Percentiles rank a stretch among this genome's conserved stretches.
phyloP scores from a whole-genome alignment of 2,113 vertebrate genomes.

The Megaceryle torquata region DNA sequence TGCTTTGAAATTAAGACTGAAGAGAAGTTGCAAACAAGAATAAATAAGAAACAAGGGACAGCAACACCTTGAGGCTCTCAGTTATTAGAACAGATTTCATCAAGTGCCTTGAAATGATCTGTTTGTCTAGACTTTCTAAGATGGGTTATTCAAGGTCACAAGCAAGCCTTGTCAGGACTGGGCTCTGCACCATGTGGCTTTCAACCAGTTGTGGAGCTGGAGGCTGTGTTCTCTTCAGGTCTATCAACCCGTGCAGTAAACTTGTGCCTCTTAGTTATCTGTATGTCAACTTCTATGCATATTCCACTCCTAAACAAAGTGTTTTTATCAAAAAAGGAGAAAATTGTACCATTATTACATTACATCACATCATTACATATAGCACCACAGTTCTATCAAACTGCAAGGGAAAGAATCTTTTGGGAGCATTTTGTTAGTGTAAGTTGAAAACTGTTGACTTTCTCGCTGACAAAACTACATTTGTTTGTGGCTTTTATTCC shows the following conservation, averaged over 20 bases:
- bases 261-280: not conserved
- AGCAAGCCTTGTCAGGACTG: rapidly evolving
- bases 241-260: rapidly evolving
- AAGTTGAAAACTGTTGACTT: constrained; percentile 7
- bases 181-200: not conserved
- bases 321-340: not conserved
- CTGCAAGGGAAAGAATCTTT: not conserved
- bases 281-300: not conserved
- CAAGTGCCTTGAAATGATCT: not conserved
- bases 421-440: not conserved
- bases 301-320: not conserved
- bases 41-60: not conserved
- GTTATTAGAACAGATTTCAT: not conserved
- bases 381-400: not conserved
- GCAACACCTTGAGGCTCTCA: not conserved
- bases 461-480: not conserved
- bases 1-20: not conserved
- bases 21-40: not conserved
- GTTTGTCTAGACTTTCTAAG: not conserved
- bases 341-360: not conserved
- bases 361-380: not conserved
- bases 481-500: constrained; percentile 10
- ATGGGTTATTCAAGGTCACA: not conserved
- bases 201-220: not conserved
- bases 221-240: not conserved